phyloP scores from a whole-genome alignment of 2,797 vertebrate species.

The Poeciliopsis gracilis region DNA sequence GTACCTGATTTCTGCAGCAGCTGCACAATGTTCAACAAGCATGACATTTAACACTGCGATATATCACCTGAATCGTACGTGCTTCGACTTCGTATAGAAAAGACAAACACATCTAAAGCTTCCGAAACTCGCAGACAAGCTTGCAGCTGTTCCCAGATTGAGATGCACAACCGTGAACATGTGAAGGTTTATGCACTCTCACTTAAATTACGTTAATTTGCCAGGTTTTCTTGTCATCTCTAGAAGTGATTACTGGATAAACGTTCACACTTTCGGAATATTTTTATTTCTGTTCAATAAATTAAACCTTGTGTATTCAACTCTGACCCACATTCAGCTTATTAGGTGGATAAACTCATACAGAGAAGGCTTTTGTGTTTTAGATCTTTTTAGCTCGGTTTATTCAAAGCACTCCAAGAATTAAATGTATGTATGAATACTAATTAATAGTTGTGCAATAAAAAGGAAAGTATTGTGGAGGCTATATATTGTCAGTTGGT shows the following conservation, averaged over 20 bases:
- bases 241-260: neutral
- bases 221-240: neutral
- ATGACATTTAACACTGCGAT: neutral
- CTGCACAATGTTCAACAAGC: slow-evolving; percentile 7
- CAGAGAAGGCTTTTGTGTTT: neutral
- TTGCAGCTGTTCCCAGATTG: neutral
- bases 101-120: neutral
- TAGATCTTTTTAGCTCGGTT: neutral
- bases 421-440: neutral
- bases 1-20: slow-evolving; percentile 15
- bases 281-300: neutral
- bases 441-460: neutral
- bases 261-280: neutral
- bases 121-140: neutral
- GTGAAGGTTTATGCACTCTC: neutral
- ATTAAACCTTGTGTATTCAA: neutral
- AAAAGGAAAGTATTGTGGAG: neutral
- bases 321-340: neutral
- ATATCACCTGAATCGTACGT: neutral
- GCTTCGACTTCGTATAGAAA: neutral
- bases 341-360: no score
- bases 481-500: no score
- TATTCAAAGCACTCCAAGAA: neutral
- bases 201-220: neutral
- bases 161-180: neutral